Evolutionary conservation across 1,140 invertebrate genomes (phyloP), one percentile per base, ranked within the genome.

Genomic region (Pseudomyrmex pallidus): DNA sequence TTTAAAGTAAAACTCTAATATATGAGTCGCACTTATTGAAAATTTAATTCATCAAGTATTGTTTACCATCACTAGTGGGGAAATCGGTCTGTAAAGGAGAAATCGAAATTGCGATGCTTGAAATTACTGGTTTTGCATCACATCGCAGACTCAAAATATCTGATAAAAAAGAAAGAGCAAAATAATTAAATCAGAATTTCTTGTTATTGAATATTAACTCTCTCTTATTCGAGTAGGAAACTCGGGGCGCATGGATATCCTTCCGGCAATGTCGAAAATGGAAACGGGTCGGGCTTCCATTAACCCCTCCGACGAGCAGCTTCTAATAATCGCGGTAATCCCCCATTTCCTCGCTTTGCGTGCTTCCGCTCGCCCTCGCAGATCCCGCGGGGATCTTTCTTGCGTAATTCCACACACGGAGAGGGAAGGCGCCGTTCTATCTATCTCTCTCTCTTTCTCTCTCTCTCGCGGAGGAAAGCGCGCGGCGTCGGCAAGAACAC

Each of bases 331-430:
- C 66, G 59, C 66, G 12, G 35, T 72, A 80, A 72, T 72, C 76
- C 76, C 20, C 76, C 54, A 56, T 78, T 78, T 80, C 76, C 76
- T 59, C 66, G 76, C 52, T 59, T 80, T 67, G 66, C 56, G 76
- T 44, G 54, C 76, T 78, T 78, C 76, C 76, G 76, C 64, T 35
- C 54, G 44, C 64, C 44, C 67, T 57, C 54, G 44, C n/a, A 59
- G 66, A 70, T 80, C 66, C 67, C 76, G 54, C 44, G 76, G 66
- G 35, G 76, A 80, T 61, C 52, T 54, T 72, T 80, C 76, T 72
- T 72, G 76, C 76, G 54, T 70, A 78, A 78, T 78, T 35, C 76
- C 64, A 48, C 54, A 68, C 20, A 13, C 35, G 35, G 35, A 35
- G 35, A 25, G 59, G 66, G 44, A 59, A 59, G 44, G 44, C 44